These are phyloP conservation scores for Electrophaes corylata DNA, from an alignment of 2,888 invertebrate genomes.

Conservation along the genomic window DNA sequence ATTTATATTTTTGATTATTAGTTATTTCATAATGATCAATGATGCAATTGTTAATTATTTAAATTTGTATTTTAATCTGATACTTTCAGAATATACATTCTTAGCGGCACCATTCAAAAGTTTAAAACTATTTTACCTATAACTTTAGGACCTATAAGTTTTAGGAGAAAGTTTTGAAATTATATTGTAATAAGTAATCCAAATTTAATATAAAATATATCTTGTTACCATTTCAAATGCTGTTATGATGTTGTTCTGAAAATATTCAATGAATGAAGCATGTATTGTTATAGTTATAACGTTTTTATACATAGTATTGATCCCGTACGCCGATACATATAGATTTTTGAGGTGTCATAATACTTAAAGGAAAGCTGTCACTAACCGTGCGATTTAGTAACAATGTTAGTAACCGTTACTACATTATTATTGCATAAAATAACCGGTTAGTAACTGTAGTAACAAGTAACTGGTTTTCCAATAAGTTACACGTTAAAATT, in stretches of 20 bases:
- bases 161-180: conserved; percentile 1
- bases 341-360: neutral
- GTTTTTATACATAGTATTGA: conserved; percentile 17
- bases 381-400: neutral
- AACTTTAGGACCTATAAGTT: conserved; percentile 3
- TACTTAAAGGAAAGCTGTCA: conserved; percentile 7
- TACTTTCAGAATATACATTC: conserved; percentile 23
- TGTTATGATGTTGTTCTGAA: conserved; percentile 22
- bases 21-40: conserved; percentile 27
- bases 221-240: conserved; percentile 18
- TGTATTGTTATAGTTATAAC: conserved; percentile 24
- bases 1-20: conserved; percentile 34
- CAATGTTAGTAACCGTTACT: neutral
- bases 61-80: conserved; percentile 25
- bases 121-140: conserved; percentile 7
- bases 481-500: conserved; percentile 5
- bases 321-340: conserved; percentile 16
- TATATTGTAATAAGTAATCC: conserved; percentile 1
- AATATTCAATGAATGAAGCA: conserved; percentile 20
- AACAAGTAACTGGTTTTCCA: neutral
- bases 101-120: conserved; percentile 8
- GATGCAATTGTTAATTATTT: conserved; percentile 34
- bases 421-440: neutral
- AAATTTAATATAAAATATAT: conserved; percentile 14
- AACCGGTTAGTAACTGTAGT: neutral